phyloP scores from a whole-genome alignment of 2,888 invertebrate species.

The Clistopyga incitator region DNA sequence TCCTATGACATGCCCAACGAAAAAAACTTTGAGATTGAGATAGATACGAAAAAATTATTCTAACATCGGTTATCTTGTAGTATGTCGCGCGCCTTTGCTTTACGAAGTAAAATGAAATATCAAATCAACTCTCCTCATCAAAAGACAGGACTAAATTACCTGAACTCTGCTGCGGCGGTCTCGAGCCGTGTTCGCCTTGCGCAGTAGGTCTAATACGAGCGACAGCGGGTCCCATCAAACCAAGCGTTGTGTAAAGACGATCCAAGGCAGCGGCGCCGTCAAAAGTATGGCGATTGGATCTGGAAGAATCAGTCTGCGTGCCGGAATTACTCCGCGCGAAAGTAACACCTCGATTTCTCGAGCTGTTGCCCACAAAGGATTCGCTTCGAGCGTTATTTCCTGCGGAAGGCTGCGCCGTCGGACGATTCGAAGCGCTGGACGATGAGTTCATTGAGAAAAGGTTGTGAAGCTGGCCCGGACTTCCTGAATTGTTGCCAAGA shows the following conservation, averaged over 20 bases:
- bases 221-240: neutral
- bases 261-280: conserved; percentile 45
- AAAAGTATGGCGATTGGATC: conserved; percentile 19
- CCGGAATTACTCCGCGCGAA: conserved; percentile 19
- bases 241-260: conserved; percentile 45
- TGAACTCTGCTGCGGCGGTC: conserved; percentile 29
- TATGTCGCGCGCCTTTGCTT: too few relatives aligned
- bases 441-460: conserved; percentile 30
- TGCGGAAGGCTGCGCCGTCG: neutral
- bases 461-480: conserved; percentile 26
- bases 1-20: too few relatives aligned
- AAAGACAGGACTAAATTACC: conserved; percentile 30
- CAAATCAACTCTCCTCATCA: too few relatives aligned
- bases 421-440: neutral
- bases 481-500: conserved; percentile 5
- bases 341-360: conserved; percentile 24
- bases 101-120: too few relatives aligned
- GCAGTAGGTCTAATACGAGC: conserved; percentile 1
- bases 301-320: neutral
- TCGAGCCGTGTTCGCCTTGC: conserved; percentile 1
- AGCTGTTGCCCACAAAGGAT: neutral
- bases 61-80: too few relatives aligned
- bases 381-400: conserved; percentile 22
- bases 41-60: too few relatives aligned
- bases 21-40: too few relatives aligned